Evolutionary conservation across 2,113 vertebrate genomes (phyloP).

Genomic region (Sula dactylatra): DNA sequence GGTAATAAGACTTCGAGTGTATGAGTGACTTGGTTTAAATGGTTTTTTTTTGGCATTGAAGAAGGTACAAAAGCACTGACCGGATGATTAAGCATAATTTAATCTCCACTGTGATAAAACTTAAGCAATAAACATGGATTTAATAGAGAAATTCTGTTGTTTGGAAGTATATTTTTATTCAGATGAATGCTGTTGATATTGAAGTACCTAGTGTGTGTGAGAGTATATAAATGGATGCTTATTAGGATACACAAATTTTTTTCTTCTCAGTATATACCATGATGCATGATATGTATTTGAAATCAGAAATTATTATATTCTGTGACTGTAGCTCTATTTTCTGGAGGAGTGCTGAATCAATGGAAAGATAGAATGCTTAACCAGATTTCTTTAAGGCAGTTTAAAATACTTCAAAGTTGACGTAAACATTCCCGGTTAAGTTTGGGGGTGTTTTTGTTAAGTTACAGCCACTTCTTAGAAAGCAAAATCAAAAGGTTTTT

Average conservation of each 20-base stretch:
- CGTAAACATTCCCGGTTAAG: neutral
- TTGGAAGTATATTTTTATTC: slow-evolving; percentile 66
- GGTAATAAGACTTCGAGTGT: slow-evolving; percentile 70
- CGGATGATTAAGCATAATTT: slow-evolving; percentile 74
- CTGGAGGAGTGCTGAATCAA: neutral
- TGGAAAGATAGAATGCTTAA: neutral
- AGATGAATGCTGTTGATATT: neutral
- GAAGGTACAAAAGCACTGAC: slow-evolving; percentile 73
- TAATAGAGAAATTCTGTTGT: slow-evolving; percentile 73
- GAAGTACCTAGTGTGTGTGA: accelerated
- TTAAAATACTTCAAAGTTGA: neutral
- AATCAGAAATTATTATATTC: accelerated
- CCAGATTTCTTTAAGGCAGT: neutral
- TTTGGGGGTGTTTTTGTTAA: neutral
- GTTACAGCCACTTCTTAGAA: neutral
- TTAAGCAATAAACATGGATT: slow-evolving; percentile 80
- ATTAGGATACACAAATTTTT: neutral
- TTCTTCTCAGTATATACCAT: neutral
- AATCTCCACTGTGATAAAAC: slow-evolving; percentile 79
- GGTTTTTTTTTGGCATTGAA: slow-evolving; percentile 69
- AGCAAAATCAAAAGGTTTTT: neutral
- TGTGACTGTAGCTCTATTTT: neutral
- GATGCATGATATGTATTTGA: accelerated
- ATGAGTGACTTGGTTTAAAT: slow-evolving; percentile 70
- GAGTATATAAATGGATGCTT: neutral